Evolutionary conservation across 2,113 vertebrate genomes (phyloP).

Genomic region (Sturnus vulgaris): DNA sequence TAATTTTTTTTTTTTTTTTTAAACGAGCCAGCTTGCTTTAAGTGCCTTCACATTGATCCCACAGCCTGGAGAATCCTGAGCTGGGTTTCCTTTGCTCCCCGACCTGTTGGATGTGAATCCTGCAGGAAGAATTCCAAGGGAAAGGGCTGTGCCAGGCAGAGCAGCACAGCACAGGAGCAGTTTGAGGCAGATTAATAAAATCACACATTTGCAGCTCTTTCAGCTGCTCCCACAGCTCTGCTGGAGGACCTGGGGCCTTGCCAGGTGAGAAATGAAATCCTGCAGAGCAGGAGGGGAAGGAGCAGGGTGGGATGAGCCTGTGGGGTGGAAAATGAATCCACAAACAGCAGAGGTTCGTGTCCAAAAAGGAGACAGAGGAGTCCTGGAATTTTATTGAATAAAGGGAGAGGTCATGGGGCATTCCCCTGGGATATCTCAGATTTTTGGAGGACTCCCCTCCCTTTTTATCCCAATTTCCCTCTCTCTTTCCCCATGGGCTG

Average conservation of each 20-base stretch:
- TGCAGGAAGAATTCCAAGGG: neutral
- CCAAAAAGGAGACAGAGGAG: no score
- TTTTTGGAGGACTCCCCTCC: no score
- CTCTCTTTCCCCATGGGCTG: no score
- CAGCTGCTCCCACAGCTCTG: neutral
- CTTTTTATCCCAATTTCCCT: no score
- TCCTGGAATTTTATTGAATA: no score
- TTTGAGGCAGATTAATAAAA: neutral
- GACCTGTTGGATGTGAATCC: neutral
- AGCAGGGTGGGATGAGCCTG: neutral
- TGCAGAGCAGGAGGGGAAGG: neutral
- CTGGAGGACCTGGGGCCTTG: neutral
- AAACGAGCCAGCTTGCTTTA: neutral
- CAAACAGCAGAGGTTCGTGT: no score
- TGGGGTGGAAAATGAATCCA: neutral
- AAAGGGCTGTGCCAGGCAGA: neutral
- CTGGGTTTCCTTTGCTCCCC: neutral
- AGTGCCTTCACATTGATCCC: neutral
- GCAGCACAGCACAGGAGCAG: neutral
- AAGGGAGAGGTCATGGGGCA: no score
- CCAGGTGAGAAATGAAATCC: neutral
- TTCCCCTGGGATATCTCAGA: no score
- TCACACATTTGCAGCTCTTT: neutral
- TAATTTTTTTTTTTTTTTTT: neutral
- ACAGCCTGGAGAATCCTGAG: neutral